phyloP scores from a whole-genome alignment of 2,797 vertebrate species.

The Sebastes steindachneri region DNA sequence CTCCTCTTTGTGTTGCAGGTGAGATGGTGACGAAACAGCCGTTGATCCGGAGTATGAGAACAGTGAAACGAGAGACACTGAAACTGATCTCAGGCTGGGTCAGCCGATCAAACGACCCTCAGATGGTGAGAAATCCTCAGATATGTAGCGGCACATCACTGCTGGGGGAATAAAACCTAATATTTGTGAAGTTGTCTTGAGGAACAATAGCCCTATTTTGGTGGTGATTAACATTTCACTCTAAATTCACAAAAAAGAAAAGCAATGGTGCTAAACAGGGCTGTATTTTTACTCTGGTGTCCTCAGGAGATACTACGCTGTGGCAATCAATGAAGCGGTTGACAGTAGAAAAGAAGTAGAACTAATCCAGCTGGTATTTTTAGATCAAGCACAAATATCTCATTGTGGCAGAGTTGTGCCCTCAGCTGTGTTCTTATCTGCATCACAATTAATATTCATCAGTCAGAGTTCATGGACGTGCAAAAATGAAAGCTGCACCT shows the following conservation, averaged over 20 bases:
- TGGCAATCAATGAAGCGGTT: slow-evolving; percentile 11
- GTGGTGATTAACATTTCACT: background rate
- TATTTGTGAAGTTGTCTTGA: background rate
- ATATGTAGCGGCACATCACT: background rate
- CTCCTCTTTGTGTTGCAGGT: slow-evolving; percentile 76
- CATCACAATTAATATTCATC: slow-evolving; percentile 9
- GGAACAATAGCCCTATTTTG: background rate
- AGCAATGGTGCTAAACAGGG: background rate
- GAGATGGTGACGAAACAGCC: slow-evolving; percentile 98
- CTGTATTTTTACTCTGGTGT: slow-evolving; percentile 1
- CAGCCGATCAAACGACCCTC: slow-evolving; percentile 95
- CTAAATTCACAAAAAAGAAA: background rate
- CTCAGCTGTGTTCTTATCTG: slow-evolving; percentile 8
- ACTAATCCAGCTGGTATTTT: slow-evolving; percentile 46
- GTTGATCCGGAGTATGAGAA: slow-evolving; percentile 96
- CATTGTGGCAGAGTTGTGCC: background rate
- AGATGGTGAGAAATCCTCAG: slow-evolving; percentile 89
- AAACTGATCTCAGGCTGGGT: slow-evolving; percentile 98
- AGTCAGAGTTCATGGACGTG: background rate
- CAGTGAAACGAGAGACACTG: slow-evolving; percentile 96
- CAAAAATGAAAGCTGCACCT: background rate
- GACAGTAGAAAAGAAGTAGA: slow-evolving; percentile 10
- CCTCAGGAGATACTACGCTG: slow-evolving; percentile 1
- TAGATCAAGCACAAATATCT: slow-evolving; percentile 41
- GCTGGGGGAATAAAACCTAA: background rate